phyloP scores from a whole-genome alignment of 1,140 invertebrate genomes.

The Caenorhabditis tropicalis region DNA sequence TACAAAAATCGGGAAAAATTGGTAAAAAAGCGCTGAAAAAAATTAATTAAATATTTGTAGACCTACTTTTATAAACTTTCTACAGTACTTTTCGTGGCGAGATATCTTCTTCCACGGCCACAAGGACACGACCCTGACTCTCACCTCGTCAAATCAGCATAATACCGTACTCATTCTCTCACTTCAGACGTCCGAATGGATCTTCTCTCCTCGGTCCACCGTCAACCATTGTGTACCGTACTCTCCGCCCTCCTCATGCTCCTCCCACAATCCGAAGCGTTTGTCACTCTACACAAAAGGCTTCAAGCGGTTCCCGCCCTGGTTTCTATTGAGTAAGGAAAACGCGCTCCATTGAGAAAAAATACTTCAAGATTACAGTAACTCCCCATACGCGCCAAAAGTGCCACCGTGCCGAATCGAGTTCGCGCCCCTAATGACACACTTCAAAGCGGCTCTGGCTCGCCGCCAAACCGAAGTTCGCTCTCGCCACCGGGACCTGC shows the following conservation, averaged over 20 bases:
- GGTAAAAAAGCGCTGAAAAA: too few species aligned
- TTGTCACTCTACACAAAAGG: constrained; percentile 84
- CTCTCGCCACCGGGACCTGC: constrained; percentile 14
- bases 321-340: constrained; percentile 34
- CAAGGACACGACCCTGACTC: too few species aligned
- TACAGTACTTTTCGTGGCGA: too few species aligned
- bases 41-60: too few species aligned
- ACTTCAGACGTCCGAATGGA: constrained; percentile 89
- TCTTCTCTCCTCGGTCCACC: constrained; percentile 82
- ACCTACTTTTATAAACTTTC: too few species aligned
- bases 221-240: constrained; percentile 83
- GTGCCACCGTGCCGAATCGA: constrained; percentile 20
- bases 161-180: too few species aligned
- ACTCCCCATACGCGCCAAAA: constrained; percentile 8
- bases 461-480: constrained; percentile 21
- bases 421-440: background rate
- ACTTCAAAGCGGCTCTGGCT: constrained; percentile 4
- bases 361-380: background rate
- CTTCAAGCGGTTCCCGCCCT: constrained; percentile 76
- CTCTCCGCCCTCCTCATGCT: constrained; percentile 96
- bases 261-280: constrained; percentile 94
- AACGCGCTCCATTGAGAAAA: background rate
- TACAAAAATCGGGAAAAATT: too few species aligned
- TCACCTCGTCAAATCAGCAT: too few species aligned
- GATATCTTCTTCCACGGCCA: too few species aligned